Base-by-base conservation (phyloP, 2,888 invertebrate genomes). In the Arenicola marina region DNA sequence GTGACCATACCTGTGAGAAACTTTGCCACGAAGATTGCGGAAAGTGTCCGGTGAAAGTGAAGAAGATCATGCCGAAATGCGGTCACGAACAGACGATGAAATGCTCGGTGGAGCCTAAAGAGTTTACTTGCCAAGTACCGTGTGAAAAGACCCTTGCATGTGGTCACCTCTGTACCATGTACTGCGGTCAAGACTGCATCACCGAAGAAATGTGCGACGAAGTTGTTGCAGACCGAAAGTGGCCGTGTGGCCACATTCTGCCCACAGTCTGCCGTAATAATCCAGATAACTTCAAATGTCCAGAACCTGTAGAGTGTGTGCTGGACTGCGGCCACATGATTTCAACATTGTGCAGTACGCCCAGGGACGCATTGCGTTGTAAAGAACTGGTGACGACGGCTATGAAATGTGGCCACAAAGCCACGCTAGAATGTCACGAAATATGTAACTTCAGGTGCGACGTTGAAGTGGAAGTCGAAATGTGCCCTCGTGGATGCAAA, bases 351-450 rank as follows among this genome's bases (percentile, higher is more conserved):
- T n/a, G n/a, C n/a, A n/a, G n/a, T n/a, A n/a, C n/a, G n/a, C n/a
- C n/a, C n/a, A n/a, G n/a, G n/a, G n/a, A n/a, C n/a, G n/a, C n/a
- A n/a, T n/a, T n/a, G n/a, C n/a, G n/a, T n/a, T n/a, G n/a, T n/a
- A n/a, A n/a, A n/a, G 82, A 82, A 1, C 68, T 69, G 1, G 76
- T 88, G 4, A 45, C 67, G 33, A 85, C 85, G 67, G 77, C 67
- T 1, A 78, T 88, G 51, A 82, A 83, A 4, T 88, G 88, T 75
- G 85, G 83, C 0, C 88, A 89, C 74, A 69, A 72, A 0, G 81
- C 78, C 65, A 33, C 69, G 1, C 68, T 88, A 18, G 71, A 69
- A 38, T 89, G 89, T 74, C 76, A 68, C 51, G 53, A 53, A 31
- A 32, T 53, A 4, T 31, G 7, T 11, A 31, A 7, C 11, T 15